Evolutionary conservation across 1,140 invertebrate species (phyloP).

Genomic region (Caenorhabditis inopinata): DNA sequence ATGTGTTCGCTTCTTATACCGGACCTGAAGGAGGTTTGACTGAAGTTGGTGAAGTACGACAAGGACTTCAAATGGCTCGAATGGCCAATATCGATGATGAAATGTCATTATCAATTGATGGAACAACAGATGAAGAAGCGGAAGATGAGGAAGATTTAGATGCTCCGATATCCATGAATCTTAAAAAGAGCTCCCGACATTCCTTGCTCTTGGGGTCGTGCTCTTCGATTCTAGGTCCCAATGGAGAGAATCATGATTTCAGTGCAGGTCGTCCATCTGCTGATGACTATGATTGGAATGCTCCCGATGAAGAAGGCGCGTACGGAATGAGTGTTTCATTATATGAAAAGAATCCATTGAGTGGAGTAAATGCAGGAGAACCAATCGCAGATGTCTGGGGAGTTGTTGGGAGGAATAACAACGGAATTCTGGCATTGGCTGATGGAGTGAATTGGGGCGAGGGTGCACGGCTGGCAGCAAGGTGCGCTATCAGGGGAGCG

Average conservation of each 20-base stretch:
- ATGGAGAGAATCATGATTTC: constrained; percentile 39
- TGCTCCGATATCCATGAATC: neutral
- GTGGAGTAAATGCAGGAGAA: constrained; percentile 76
- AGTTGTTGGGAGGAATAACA: constrained; percentile 78
- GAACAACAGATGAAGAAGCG: constrained; percentile 54
- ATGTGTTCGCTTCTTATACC: constrained; percentile 74
- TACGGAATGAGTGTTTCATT: constrained; percentile 75
- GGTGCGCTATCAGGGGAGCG: constrained; percentile 82
- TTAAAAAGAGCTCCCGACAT: constrained; percentile 39
- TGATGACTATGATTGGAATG: constrained; percentile 51
- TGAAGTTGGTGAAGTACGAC: constrained; percentile 67
- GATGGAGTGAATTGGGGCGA: constrained; percentile 93
- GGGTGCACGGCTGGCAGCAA: constrained; percentile 81
- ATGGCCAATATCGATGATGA: constrained; percentile 66
- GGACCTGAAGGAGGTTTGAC: constrained; percentile 78
- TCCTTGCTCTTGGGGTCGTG: constrained; percentile 43
- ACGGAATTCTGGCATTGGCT: constrained; percentile 79
- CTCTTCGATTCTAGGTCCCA: constrained; percentile 47
- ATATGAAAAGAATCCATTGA: constrained; percentile 79
- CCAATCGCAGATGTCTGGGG: constrained; percentile 88
- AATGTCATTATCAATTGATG: constrained; percentile 57
- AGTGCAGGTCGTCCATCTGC: constrained; percentile 7
- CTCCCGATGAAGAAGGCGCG: constrained; percentile 69
- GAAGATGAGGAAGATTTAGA: constrained; percentile 39
- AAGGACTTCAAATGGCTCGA: constrained; percentile 54